These are phyloP conservation scores for Anoplophora glabripennis DNA, from an alignment of 1,140 invertebrate species.

Conservation along the genomic window DNA sequence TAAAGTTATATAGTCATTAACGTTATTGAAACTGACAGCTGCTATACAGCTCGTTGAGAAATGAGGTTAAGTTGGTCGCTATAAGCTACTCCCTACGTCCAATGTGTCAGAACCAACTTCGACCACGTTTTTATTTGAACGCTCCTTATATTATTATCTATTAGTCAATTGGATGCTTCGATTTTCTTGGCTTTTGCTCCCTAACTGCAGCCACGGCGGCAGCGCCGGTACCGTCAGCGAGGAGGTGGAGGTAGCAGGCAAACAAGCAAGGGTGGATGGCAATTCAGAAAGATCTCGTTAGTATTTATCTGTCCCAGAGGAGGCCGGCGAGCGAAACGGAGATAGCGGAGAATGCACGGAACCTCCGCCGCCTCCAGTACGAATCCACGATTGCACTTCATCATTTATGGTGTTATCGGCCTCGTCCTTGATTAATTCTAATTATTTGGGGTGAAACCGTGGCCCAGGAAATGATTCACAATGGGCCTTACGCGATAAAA, in stretches of 20 bases:
- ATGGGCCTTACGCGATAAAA: too few relatives aligned
- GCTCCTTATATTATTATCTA: too few relatives aligned
- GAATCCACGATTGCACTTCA: conserved; percentile 2
- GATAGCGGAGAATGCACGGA: neutral
- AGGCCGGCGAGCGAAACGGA: neutral
- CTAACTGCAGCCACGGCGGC: neutral
- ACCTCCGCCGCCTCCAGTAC: neutral
- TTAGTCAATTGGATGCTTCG: too few relatives aligned
- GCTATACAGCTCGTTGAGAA: too few relatives aligned
- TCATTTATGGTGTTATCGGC: conserved; percentile 5
- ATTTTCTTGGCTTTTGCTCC: neutral
- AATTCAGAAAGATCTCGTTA: conserved; percentile 3
- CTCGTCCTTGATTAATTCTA: conserved; percentile 3
- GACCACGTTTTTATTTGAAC: too few relatives aligned
- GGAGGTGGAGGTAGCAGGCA: neutral
- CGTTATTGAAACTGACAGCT: too few relatives aligned
- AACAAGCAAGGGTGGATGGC: conserved; percentile 6
- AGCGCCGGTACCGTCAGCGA: neutral
- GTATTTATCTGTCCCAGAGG: conserved; percentile 4
- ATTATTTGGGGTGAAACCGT: neutral
- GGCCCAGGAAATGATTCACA: too few relatives aligned
- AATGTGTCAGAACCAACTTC: too few relatives aligned
- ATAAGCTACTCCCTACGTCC: too few relatives aligned
- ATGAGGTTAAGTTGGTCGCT: too few relatives aligned
- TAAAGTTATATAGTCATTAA: too few relatives aligned